phyloP scores from a whole-genome alignment of 2,113 vertebrate genomes.

The Oreochromis niloticus region DNA sequence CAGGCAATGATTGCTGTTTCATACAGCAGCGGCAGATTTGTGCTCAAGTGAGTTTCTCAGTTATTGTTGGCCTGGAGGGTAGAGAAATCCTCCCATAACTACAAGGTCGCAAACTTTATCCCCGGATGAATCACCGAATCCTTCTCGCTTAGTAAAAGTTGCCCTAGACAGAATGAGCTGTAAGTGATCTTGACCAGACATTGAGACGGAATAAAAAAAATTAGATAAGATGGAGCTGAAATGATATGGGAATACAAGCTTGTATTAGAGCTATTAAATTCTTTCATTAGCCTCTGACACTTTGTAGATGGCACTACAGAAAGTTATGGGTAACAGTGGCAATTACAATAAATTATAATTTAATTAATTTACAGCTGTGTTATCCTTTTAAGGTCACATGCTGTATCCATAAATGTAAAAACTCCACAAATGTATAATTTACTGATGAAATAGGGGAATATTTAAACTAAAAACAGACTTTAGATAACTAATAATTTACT shows the following conservation, averaged over 20 bases:
- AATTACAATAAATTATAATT: background rate
- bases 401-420: background rate
- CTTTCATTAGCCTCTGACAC: background rate
- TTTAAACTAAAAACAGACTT: background rate
- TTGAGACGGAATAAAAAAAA: background rate
- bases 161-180: background rate
- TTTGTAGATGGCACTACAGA: background rate
- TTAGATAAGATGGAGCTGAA: background rate
- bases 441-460: background rate
- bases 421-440: background rate
- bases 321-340: background rate
- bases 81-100: constrained; percentile 24
- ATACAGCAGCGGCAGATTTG: background rate
- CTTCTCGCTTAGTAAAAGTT: background rate
- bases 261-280: background rate
- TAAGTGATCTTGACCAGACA: background rate
- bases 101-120: constrained; percentile 35
- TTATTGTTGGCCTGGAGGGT: constrained; percentile 22
- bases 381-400: background rate
- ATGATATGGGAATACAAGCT: background rate
- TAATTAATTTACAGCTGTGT: background rate
- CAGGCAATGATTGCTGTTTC: constrained; percentile 21
- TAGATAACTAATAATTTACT: background rate
- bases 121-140: constrained; percentile 14
- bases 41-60: constrained; percentile 6